Conservation (phyloP, 2,888 invertebrate species). For the Spialia ferax region DNA sequence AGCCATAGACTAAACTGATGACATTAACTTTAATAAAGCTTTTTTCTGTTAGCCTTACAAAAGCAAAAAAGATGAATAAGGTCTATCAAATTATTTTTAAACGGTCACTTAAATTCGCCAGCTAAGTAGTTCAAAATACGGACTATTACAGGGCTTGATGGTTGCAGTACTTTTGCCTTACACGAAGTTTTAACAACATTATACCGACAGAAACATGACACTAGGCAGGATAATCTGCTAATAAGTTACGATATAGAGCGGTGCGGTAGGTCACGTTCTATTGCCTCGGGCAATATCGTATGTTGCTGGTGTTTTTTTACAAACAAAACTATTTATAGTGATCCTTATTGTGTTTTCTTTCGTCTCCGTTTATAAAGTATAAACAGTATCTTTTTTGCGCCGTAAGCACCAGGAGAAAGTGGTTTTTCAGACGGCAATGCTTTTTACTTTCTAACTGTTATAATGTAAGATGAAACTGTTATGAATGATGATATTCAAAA, state of each 20-base stretch:
- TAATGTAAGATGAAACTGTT: no score
- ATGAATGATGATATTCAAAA: no score
- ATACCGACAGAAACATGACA: conserved; percentile 38
- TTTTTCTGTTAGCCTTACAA: no score
- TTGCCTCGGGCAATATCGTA: conserved; percentile 21
- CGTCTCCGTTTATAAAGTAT: neutral
- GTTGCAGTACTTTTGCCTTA: conserved; percentile 15
- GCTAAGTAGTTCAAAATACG: neutral
- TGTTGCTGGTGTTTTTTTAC: conserved; percentile 14
- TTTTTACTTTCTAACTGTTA: no score
- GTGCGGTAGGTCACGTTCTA: conserved; percentile 37
- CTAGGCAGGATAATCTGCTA: conserved; percentile 37
- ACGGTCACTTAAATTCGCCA: neutral
- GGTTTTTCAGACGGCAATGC: neutral
- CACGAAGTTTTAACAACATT: conserved; percentile 33
- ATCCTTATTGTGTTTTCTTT: conserved; percentile 6
- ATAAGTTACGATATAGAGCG: conserved; percentile 33
- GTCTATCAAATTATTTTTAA: neutral
- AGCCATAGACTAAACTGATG: no score
- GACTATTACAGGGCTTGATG: neutral
- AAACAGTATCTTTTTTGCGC: neutral
- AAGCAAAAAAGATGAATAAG: no score
- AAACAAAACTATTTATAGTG: conserved; percentile 28
- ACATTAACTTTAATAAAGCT: no score
- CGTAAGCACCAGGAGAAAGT: neutral